Conservation (phyloP, 2,797 vertebrate genomes). For the Lithobates pipiens region DNA sequence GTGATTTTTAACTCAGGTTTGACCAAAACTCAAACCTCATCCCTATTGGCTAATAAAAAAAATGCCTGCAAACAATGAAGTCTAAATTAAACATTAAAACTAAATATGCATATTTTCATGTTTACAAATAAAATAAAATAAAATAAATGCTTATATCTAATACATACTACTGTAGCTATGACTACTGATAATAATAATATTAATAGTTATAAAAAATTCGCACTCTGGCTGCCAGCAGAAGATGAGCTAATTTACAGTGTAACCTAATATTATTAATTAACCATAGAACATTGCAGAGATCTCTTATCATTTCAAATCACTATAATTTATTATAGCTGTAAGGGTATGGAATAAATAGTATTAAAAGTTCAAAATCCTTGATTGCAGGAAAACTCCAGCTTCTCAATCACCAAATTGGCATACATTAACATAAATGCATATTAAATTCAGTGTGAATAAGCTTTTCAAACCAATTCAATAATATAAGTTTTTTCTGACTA, state of each 20-base stretch:
- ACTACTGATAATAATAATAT: neutral
- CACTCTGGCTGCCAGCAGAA: slow-evolving; percentile 15
- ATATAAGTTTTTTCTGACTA: slow-evolving; percentile 2
- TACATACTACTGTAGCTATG: too few species aligned
- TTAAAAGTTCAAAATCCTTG: slow-evolving; percentile 46
- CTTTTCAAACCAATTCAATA: slow-evolving; percentile 16
- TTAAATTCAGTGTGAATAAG: slow-evolving; percentile 37
- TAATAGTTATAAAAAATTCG: neutral
- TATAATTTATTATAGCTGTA: slow-evolving; percentile 49
- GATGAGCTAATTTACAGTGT: slow-evolving; percentile 41
- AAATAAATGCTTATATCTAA: too few species aligned
- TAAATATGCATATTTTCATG: too few species aligned
- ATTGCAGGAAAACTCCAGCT: slow-evolving; percentile 46
- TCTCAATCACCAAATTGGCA: slow-evolving; percentile 44
- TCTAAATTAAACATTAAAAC: too few species aligned
- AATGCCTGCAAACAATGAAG: too few species aligned
- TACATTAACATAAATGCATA: slow-evolving; percentile 56
- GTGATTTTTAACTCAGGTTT: too few species aligned
- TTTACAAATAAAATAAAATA: too few species aligned
- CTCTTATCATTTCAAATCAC: slow-evolving; percentile 50
- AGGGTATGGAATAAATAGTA: slow-evolving; percentile 51
- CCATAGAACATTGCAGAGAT: slow-evolving; percentile 33
- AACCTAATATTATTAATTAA: slow-evolving; percentile 52
- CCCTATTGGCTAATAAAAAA: too few species aligned
- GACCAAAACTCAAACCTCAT: too few species aligned